Conservation (phyloP, 30 jellyfish, hydroid and myxozoan genomes). For the Morbakka virulenta region DNA sequence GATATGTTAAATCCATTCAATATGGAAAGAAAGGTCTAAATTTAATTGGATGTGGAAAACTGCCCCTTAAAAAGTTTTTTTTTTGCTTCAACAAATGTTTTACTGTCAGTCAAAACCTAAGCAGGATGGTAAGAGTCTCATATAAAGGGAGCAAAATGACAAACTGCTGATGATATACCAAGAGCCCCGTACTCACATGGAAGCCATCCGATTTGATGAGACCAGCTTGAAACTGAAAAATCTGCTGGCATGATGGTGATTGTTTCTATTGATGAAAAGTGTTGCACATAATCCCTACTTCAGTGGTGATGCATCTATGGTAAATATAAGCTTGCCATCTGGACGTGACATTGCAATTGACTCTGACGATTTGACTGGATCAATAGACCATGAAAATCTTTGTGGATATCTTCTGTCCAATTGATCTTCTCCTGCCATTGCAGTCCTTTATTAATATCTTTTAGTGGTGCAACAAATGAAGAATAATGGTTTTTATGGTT, state of each 20-base stretch:
- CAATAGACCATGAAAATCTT: neutral
- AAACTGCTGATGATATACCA: no score
- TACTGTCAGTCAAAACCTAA: no score
- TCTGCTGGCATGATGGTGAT: neutral
- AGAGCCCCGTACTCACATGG: no score
- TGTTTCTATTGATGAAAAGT: neutral
- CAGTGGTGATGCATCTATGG: neutral
- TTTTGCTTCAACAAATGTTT: no score
- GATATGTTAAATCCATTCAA: no score
- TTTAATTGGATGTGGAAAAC: no score
- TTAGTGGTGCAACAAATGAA: neutral
- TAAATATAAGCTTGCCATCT: slow-evolving; percentile 4
- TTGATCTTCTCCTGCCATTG: neutral
- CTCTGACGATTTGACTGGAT: neutral
- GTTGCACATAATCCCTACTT: slow-evolving; percentile 1
- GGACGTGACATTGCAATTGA: neutral
- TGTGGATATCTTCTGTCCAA: slow-evolving; percentile 1
- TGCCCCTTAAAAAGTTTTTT: no score
- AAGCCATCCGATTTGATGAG: slow-evolving; percentile 8
- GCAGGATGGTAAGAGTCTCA: no score
- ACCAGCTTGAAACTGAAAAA: neutral
- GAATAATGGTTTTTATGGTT: no score
- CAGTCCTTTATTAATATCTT: neutral
- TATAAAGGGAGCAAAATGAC: no score
- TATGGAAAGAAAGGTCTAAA: no score